Conservation (phyloP, 2,113 vertebrate species). For the Garra rufa region DNA sequence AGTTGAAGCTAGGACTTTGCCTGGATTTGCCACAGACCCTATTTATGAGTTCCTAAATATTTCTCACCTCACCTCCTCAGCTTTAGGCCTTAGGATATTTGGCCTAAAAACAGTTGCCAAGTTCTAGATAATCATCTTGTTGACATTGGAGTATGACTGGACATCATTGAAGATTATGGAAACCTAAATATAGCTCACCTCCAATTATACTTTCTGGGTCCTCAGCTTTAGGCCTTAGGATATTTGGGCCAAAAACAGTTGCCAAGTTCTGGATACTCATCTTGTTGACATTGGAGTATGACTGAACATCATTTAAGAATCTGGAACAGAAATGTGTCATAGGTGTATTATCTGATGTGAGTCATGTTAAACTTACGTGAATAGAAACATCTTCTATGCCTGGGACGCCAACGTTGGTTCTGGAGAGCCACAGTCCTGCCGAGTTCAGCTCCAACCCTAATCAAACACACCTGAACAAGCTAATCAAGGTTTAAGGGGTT, state of each 20-base stretch:
- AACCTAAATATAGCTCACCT: constrained; percentile 57
- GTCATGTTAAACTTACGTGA: neutral
- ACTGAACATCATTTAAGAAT: constrained; percentile 80
- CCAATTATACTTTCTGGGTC: constrained; percentile 79
- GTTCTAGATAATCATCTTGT: constrained; percentile 81
- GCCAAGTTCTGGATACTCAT: constrained; percentile 81
- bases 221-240: constrained; percentile 80
- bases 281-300: constrained; percentile 75
- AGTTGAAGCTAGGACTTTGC: neutral
- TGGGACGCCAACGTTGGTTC: no score
- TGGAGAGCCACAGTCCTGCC: no score
- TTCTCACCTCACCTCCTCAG: constrained; percentile 75
- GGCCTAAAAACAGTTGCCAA: constrained; percentile 81
- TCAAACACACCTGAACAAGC: no score
- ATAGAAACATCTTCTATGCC: no score
- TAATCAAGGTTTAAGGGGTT: no score
- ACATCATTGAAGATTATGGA: constrained; percentile 73
- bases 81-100: constrained; percentile 81
- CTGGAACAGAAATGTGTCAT: constrained; percentile 57
- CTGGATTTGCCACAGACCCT: neutral
- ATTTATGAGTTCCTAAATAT: neutral
- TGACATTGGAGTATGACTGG: constrained; percentile 74
- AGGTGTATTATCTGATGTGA: neutral
- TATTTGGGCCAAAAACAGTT: constrained; percentile 81
- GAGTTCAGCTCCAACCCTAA: no score